Evolutionary conservation across 2,797 vertebrate genomes (phyloP).

Genomic region (Diplodus sargus): DNA sequence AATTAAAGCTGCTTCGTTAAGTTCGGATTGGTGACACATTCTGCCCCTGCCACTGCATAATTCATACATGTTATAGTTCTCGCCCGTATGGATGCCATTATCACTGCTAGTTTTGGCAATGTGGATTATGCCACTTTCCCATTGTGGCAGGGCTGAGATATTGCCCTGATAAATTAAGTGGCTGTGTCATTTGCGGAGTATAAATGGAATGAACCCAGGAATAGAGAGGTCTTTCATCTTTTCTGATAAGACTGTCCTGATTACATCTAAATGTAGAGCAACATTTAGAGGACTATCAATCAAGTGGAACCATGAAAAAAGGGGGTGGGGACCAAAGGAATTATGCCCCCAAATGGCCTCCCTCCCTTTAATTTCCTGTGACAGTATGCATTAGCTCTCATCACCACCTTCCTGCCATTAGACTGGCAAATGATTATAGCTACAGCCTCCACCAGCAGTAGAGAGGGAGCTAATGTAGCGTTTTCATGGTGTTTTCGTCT

Average conservation of each 20-base stretch:
- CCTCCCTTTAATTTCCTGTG: constrained; percentile 83
- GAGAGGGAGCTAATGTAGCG: constrained; percentile 75
- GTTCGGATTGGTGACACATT: constrained; percentile 53
- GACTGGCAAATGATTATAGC: constrained; percentile 77
- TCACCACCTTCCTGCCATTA: constrained; percentile 78
- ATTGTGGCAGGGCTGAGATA: constrained; percentile 66
- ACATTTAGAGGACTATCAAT: constrained; percentile 88
- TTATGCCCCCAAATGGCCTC: constrained; percentile 78
- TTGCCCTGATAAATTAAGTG: constrained; percentile 82
- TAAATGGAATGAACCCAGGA: constrained; percentile 86
- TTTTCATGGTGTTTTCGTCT: constrained; percentile 68
- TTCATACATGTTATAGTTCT: constrained; percentile 73
- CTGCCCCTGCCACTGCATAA: constrained; percentile 56
- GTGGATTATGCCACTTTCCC: constrained; percentile 62
- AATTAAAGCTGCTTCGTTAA: constrained; percentile 60
- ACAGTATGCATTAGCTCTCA: constrained; percentile 80
- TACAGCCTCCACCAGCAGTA: constrained; percentile 58
- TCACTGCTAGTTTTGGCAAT: constrained; percentile 51
- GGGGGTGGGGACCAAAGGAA: constrained; percentile 68
- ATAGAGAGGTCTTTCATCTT: constrained; percentile 89
- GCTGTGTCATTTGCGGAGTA: constrained; percentile 80
- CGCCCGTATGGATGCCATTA: constrained; percentile 54
- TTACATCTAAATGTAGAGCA: constrained; percentile 89
- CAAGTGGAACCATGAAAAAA: constrained; percentile 71
- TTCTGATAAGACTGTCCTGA: constrained; percentile 85